Evolutionary conservation across 2,113 vertebrate species (phyloP).

Genomic region (Hemicordylus capensis): DNA sequence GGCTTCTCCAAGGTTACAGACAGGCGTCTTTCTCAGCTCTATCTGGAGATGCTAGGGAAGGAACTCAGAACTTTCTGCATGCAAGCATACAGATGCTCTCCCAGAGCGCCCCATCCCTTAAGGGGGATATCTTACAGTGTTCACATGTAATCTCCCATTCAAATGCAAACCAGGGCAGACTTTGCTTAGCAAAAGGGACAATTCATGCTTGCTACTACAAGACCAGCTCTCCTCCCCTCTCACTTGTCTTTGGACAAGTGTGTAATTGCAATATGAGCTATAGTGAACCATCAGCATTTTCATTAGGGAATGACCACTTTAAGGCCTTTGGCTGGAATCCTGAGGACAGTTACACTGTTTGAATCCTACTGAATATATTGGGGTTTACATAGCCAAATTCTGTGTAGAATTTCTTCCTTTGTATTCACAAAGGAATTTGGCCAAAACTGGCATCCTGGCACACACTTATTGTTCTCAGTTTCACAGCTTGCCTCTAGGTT

Average conservation of each 20-base stretch:
- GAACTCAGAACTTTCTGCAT: too few relatives aligned
- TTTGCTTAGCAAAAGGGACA: too few relatives aligned
- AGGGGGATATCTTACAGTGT: too few relatives aligned
- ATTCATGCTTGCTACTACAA: too few relatives aligned
- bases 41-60: too few relatives aligned
- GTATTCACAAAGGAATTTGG: accelerated
- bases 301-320: background rate
- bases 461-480: background rate
- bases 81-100: too few relatives aligned
- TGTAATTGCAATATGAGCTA: background rate
- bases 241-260: background rate
- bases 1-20: too few relatives aligned
- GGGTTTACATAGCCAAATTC: background rate
- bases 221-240: too few relatives aligned
- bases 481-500: background rate
- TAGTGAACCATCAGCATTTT: accelerated
- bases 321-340: background rate
- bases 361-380: background rate
- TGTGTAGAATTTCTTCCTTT: background rate
- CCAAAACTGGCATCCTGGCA: background rate
- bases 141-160: too few relatives aligned
- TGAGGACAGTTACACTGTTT: background rate
- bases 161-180: too few relatives aligned
- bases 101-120: too few relatives aligned
- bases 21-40: too few relatives aligned